Conservation (phyloP, 2,888 invertebrate species). For the Sphaerophoria rueppellii region DNA sequence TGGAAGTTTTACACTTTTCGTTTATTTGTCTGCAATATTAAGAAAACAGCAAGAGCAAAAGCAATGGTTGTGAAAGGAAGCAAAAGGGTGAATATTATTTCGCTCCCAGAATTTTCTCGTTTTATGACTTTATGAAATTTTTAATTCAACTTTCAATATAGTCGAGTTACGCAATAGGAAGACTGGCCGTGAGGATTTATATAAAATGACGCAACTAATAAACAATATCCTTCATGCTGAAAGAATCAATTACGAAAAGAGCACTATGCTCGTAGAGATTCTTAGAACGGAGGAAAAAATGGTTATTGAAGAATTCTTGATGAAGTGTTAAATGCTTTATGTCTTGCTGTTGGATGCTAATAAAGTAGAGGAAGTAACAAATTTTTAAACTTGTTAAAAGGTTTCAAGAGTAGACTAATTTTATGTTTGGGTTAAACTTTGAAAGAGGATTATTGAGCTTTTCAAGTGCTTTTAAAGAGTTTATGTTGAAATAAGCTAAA, state of each 20-base stretch:
- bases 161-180: not conserved
- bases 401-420: no score
- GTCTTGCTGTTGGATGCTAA: not conserved
- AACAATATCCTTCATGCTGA: slow-evolving; percentile 47
- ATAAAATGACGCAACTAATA: slow-evolving; percentile 11
- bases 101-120: slow-evolving; percentile 22
- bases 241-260: slow-evolving; percentile 54
- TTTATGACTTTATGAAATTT: slow-evolving; percentile 65
- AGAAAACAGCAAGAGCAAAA: slow-evolving; percentile 2
- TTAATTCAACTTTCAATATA: slow-evolving; percentile 16
- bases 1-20: slow-evolving; percentile 64
- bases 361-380: slow-evolving; percentile 6
- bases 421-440: no score
- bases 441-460: no score
- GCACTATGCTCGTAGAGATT: slow-evolving; percentile 1
- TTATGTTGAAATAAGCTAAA: no score
- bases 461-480: no score
- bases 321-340: slow-evolving; percentile 41
- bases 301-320: slow-evolving; percentile 41
- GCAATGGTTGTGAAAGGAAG: not conserved
- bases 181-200: not conserved
- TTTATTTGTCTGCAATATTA: slow-evolving; percentile 59
- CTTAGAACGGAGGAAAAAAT: not conserved
- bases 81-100: slow-evolving; percentile 48
- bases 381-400: not conserved